Percentiles rank a stretch among this genome's conserved stretches.
Conservation (phyloP, 2,113 vertebrate genomes). For the mouse (Mus musculus) region DNA sequence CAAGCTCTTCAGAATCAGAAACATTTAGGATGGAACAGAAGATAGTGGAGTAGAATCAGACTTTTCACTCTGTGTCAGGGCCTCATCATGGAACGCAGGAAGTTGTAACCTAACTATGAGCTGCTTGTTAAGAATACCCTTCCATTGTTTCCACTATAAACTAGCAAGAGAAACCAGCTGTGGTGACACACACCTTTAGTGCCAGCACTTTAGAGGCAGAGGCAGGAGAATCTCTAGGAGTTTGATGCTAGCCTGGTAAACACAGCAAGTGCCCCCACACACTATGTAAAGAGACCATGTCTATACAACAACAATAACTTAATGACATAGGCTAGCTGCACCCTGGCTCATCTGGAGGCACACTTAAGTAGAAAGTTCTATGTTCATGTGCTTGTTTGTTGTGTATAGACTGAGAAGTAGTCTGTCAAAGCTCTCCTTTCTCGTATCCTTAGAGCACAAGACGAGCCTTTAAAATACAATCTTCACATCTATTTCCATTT, state of each 20-base stretch:
- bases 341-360: background rate
- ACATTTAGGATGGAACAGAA: background rate
- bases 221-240: background rate
- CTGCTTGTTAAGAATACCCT: background rate
- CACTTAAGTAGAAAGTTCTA: slow-evolving; percentile 23
- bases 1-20: background rate
- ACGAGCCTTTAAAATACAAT: slow-evolving; percentile 27
- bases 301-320: background rate
- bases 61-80: background rate
- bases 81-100: background rate
- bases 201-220: background rate
- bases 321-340: background rate
- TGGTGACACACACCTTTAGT: background rate
- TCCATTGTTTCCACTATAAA: background rate
- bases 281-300: background rate
- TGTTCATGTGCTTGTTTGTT: slow-evolving; percentile 11
- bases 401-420: background rate
- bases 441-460: background rate
- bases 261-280: background rate
- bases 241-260: background rate
- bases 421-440: background rate
- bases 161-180: background rate
- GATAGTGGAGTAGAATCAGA: background rate
- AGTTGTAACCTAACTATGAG: background rate
- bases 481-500: background rate